Conservation (phyloP, 2,113 vertebrate species). For the Nibea coibor region DNA sequence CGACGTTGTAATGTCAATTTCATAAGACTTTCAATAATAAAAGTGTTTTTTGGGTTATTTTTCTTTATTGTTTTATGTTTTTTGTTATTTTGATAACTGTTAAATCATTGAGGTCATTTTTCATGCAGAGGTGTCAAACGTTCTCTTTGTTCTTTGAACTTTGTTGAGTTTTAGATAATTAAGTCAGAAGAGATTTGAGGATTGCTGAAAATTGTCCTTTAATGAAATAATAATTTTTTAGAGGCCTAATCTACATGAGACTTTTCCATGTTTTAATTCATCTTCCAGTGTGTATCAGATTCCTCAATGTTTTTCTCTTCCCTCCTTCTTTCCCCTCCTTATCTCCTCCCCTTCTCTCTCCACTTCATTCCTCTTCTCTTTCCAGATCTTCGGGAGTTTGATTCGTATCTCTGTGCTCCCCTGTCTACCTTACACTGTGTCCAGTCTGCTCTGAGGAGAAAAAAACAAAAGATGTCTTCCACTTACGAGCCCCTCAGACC, state of each 20-base stretch:
- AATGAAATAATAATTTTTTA: not conserved
- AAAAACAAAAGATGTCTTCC: constrained; percentile 78
- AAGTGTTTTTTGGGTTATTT: constrained; percentile 13
- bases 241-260: not conserved
- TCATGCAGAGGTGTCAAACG: not conserved
- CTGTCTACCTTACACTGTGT: constrained; percentile 74
- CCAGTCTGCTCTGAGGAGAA: constrained; percentile 68
- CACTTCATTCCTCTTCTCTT: constrained; percentile 40
- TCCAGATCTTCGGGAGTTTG: constrained; percentile 81
- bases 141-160: not conserved
- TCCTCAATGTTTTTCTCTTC: not conserved
- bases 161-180: not conserved
- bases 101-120: not conserved
- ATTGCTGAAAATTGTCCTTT: too few species aligned
- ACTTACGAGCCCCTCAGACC: constrained; percentile 48
- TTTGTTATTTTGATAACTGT: not conserved
- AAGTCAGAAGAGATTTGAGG: not conserved
- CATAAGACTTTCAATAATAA: constrained; percentile 53
- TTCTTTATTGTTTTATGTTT: not conserved
- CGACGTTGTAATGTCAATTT: constrained; percentile 46
- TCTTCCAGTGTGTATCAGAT: not conserved
- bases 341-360: not conserved
- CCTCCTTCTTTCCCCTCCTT: not conserved
- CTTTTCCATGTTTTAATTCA: not conserved
- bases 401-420: constrained; percentile 60